Conservation (phyloP, 2,797 vertebrate species). For the Hypotaenidia philippensis region DNA sequence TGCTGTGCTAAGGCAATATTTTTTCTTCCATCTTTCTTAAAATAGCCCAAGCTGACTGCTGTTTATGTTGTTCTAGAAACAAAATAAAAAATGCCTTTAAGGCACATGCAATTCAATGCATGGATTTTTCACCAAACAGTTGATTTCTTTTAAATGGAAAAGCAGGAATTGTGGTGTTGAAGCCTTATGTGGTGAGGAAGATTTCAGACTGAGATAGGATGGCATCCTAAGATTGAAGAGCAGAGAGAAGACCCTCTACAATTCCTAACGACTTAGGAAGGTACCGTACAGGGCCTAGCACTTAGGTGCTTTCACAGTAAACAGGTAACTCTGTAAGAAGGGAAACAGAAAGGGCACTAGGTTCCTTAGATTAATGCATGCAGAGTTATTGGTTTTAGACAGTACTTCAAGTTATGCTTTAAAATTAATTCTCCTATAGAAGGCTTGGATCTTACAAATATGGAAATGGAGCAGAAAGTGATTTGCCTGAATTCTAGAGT, state of each 20-base stretch:
- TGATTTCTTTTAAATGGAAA: neutral
- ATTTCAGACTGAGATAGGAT: neutral
- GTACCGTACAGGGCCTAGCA: neutral
- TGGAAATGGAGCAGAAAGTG: neutral
- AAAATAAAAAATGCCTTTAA: neutral
- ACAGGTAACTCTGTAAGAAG: neutral
- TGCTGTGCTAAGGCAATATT: neutral
- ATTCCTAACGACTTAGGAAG: neutral
- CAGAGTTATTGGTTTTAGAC: neutral
- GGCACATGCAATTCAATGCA: neutral
- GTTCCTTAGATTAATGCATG: neutral
- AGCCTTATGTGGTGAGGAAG: neutral
- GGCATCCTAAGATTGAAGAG: neutral
- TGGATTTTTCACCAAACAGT: neutral
- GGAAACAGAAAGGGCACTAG: neutral
- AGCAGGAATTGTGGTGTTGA: neutral
- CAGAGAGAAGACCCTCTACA: neutral
- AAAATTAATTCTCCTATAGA: neutral
- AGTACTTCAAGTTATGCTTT: neutral
- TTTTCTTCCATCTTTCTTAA: neutral
- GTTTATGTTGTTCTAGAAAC: neutral
- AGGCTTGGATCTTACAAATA: neutral
- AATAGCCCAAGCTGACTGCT: neutral
- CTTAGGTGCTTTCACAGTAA: neutral
- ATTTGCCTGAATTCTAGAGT: neutral